These are phyloP conservation scores for Pangasius krempfi DNA, from an alignment of 2,797 vertebrate species.

Conservation along the genomic window DNA sequence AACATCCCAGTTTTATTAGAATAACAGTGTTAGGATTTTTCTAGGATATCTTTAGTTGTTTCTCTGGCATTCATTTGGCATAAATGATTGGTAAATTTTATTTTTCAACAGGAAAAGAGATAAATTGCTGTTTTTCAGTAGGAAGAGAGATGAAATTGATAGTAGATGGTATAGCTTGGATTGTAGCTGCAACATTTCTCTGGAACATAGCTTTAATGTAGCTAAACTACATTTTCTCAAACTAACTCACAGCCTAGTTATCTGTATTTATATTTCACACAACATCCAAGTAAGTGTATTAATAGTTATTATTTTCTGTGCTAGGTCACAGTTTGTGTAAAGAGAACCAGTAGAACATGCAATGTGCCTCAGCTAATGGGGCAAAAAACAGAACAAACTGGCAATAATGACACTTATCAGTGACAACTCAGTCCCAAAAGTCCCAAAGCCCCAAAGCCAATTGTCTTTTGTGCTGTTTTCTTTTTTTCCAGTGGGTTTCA, in stretches of 20 bases:
- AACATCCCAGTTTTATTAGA: background rate
- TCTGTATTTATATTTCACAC: background rate
- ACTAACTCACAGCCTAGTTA: background rate
- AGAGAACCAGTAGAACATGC: background rate
- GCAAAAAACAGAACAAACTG: background rate
- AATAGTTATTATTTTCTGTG: background rate
- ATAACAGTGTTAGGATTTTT: background rate
- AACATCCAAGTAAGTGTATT: background rate
- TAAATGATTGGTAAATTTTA: background rate
- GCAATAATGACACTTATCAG: conserved; percentile 13
- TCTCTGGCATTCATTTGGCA: background rate
- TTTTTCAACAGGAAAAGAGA: background rate
- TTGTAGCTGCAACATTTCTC: background rate
- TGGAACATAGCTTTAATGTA: background rate
- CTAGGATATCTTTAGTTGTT: background rate
- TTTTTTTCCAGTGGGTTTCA: conserved; percentile 15
- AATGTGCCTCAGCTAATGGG: background rate
- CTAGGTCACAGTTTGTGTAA: background rate
- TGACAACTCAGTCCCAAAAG: conserved; percentile 6
- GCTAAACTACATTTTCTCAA: background rate
- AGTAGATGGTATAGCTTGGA: background rate
- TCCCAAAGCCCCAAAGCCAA: background rate
- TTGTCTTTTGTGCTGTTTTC: background rate
- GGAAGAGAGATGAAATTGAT: background rate
- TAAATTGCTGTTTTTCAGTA: background rate